phyloP scores from a whole-genome alignment of 2,113 vertebrate species.

The Eira barbara region DNA sequence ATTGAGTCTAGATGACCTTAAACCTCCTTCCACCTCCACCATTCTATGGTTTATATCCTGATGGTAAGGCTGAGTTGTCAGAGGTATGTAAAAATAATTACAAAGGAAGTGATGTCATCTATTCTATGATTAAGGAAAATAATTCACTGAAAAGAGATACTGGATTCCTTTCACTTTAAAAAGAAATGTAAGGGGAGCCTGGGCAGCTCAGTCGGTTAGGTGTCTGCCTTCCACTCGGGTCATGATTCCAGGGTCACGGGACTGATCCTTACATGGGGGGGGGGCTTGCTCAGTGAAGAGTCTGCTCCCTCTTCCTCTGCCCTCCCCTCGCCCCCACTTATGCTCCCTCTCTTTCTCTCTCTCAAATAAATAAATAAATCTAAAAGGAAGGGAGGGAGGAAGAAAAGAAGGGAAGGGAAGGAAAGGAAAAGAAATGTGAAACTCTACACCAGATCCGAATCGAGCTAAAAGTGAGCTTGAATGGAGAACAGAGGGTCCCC shows the following conservation, averaged over 20 bases:
- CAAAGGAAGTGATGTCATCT: slow-evolving; percentile 11
- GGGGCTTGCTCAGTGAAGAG: too few relatives aligned
- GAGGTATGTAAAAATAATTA: background rate
- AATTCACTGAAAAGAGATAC: slow-evolving; percentile 6
- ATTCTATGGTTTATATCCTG: background rate
- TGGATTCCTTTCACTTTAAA: background rate
- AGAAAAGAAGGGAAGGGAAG: too few relatives aligned
- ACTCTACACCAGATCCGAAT: background rate
- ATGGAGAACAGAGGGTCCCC: background rate
- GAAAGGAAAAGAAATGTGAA: background rate
- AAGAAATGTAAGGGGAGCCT: slow-evolving; percentile 3
- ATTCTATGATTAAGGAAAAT: background rate
- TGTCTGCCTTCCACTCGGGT: too few relatives aligned
- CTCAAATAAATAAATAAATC: too few relatives aligned
- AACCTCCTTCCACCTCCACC: background rate
- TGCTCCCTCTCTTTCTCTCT: too few relatives aligned
- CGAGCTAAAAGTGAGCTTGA: background rate
- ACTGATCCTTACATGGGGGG: too few relatives aligned
- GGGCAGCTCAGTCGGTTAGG: too few relatives aligned
- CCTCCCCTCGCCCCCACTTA: too few relatives aligned
- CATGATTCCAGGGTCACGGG: too few relatives aligned
- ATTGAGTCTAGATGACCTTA: background rate
- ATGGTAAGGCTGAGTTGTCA: background rate
- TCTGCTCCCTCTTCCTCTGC: too few relatives aligned
- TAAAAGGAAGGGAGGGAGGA: too few relatives aligned